These are phyloP conservation scores for Agrypnia vestita DNA, from an alignment of 1,140 invertebrate genomes.

Conservation along the genomic window DNA sequence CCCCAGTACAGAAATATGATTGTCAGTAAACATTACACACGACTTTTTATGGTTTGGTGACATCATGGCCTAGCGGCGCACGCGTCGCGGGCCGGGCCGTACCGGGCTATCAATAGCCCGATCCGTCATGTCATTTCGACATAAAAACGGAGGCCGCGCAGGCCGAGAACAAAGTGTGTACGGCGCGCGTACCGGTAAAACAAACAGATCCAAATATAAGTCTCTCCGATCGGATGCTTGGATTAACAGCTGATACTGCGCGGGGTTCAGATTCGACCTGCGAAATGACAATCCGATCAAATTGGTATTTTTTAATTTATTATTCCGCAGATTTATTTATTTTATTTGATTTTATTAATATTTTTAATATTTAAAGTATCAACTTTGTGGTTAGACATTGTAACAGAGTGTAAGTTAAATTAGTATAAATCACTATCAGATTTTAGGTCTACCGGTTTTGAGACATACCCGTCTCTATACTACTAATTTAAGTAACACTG, in stretches of 20 bases:
- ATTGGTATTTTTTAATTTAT: neutral
- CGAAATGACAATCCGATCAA: neutral
- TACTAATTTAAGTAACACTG: too few species aligned
- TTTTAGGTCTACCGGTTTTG: too few species aligned
- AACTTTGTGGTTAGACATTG: too few species aligned
- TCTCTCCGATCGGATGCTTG: conserved; percentile 46
- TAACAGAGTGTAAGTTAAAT: too few species aligned
- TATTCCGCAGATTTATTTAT: neutral
- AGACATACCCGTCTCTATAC: too few species aligned
- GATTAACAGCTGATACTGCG: conserved; percentile 35
- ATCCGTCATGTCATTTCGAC: conserved; percentile 13
- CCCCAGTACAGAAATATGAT: conserved; percentile 12
- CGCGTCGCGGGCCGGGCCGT: neutral
- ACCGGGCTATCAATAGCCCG: neutral
- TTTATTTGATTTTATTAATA: neutral
- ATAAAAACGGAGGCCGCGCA: conserved; percentile 3
- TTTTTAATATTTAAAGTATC: too few species aligned
- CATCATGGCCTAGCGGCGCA: neutral
- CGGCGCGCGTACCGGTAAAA: conserved; percentile 32
- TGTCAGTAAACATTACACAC: conserved; percentile 24
- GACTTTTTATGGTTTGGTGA: conserved; percentile 32
- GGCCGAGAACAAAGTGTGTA: conserved; percentile 40
- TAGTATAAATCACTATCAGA: too few species aligned
- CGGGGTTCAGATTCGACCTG: neutral
- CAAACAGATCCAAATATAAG: conserved; percentile 44